These are phyloP conservation scores for Hiodon tergisus DNA, from an alignment of 2,113 vertebrate species.

Conservation along the genomic window DNA sequence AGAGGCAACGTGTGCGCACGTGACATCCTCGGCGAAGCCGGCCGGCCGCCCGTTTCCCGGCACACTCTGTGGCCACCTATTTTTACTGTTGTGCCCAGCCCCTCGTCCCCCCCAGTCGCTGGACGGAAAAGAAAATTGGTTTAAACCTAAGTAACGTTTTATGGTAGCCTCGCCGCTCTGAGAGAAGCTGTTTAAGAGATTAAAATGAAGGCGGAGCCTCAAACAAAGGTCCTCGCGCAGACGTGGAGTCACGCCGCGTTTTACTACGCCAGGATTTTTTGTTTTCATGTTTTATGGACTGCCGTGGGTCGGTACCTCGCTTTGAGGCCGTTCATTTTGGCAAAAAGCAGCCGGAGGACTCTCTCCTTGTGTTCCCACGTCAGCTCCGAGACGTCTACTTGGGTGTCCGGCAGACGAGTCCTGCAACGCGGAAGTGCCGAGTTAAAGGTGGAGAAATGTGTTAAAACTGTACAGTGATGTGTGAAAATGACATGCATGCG, in stretches of 20 bases:
- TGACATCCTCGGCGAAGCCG: conserved; percentile 55
- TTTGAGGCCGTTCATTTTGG: conserved; percentile 75
- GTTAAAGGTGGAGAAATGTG: too few species aligned
- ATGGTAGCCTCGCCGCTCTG: conserved; percentile 59
- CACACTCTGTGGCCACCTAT: conserved; percentile 62
- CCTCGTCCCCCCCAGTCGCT: conserved; percentile 57
- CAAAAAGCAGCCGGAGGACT: conserved; percentile 77
- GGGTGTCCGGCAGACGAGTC: conserved; percentile 50
- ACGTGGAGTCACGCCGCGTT: conserved; percentile 13
- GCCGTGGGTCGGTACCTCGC: conserved; percentile 49
- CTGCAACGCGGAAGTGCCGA: conserved; percentile 40
- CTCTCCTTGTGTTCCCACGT: conserved; percentile 85
- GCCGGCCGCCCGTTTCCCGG: conserved; percentile 67
- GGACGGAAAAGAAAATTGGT: conserved; percentile 63
- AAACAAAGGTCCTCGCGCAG: conserved; percentile 31
- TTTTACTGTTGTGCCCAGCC: conserved; percentile 65
- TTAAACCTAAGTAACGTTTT: conserved; percentile 62
- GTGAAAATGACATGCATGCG: too few species aligned
- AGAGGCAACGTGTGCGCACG: conserved; percentile 50
- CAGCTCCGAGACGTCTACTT: conserved; percentile 71
- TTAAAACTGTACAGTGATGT: too few species aligned
- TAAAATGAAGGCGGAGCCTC: conserved; percentile 59
- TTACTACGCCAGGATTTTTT: conserved; percentile 29
- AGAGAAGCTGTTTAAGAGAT: conserved; percentile 61
- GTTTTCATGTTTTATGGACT: conserved; percentile 32